A percentile compares a stretch with the other conserved stretches of the same genome.
These are phyloP conservation scores for Aphaenogaster ashmeadi DNA, from an alignment of 1,140 invertebrate species.

Conservation along the genomic window DNA sequence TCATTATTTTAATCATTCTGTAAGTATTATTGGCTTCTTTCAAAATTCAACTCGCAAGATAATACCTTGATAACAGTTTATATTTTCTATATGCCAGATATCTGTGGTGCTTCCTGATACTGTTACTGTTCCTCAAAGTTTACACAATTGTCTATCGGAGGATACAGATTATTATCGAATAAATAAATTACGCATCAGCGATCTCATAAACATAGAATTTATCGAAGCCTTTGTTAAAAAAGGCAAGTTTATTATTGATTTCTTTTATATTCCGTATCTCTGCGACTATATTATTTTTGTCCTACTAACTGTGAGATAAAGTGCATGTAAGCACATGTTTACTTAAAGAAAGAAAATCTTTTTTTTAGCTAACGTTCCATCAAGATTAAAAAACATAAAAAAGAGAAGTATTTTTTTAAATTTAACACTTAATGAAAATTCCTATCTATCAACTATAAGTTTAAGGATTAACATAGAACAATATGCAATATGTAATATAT, in stretches of 20 bases:
- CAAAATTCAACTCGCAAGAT: slow-evolving; percentile 68
- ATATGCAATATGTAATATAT: neutral
- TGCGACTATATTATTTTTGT: neutral
- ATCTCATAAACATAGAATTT: slow-evolving; percentile 87
- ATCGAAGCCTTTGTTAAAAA: slow-evolving; percentile 87
- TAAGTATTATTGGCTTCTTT: slow-evolving; percentile 78
- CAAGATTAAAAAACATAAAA: neutral
- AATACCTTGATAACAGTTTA: slow-evolving; percentile 78
- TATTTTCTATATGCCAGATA: slow-evolving; percentile 85
- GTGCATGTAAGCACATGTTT: neutral
- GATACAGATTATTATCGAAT: slow-evolving; percentile 89
- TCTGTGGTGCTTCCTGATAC: slow-evolving; percentile 88
- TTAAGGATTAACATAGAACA: neutral
- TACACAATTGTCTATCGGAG: slow-evolving; percentile 82
- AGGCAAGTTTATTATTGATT: slow-evolving; percentile 79
- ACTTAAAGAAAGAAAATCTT: neutral
- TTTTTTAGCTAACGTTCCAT: neutral
- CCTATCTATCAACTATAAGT: neutral
- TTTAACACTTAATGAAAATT: neutral
- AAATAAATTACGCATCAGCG: slow-evolving; percentile 81
- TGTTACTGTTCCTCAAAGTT: slow-evolving; percentile 81
- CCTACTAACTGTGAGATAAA: neutral
- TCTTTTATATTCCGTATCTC: neutral
- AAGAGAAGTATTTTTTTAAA: neutral
- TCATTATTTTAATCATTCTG: slow-evolving; percentile 88